Evolutionary conservation across 2,113 vertebrate genomes (phyloP).

Genomic region (Osmerus mordax): DNA sequence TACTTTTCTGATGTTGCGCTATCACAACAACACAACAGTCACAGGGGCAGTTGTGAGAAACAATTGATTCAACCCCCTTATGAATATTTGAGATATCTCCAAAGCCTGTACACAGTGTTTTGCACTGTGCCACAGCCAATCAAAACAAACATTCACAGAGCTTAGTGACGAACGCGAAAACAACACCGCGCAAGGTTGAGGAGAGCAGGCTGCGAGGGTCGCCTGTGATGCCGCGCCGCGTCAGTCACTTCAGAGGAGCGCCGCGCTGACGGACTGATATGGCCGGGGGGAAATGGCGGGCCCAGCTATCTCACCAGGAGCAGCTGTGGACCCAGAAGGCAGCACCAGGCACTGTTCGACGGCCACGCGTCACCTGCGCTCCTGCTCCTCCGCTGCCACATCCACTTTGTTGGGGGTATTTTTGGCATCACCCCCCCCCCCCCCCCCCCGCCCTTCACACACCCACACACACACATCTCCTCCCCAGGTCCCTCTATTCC

Average conservation of each 20-base stretch:
- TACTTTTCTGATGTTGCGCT: conserved; percentile 52
- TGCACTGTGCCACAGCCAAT: too few relatives aligned
- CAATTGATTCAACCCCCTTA: conserved; percentile 25
- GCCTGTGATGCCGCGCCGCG: neutral
- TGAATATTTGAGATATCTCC: conserved; percentile 56
- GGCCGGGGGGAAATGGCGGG: conserved; percentile 7
- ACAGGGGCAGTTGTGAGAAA: conserved; percentile 47
- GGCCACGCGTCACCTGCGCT: conserved; percentile 41
- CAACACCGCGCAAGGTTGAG: too few relatives aligned
- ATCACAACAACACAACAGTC: conserved; percentile 37
- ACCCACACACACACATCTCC: too few relatives aligned
- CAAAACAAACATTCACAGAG: too few relatives aligned
- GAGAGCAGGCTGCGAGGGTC: neutral
- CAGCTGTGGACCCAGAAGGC: conserved; percentile 36
- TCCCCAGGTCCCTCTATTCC: neutral
- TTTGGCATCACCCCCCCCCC: conserved; percentile 1
- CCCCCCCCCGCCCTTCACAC: neutral
- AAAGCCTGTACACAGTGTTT: conserved; percentile 17
- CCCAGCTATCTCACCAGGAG: conserved; percentile 26
- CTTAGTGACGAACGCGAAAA: too few relatives aligned
- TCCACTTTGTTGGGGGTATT: conserved; percentile 26
- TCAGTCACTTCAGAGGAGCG: conserved; percentile 10
- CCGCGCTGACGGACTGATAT: conserved; percentile 5
- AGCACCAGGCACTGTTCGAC: conserved; percentile 20
- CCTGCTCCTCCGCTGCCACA: conserved; percentile 4